These are phyloP conservation scores for Hyla sarda DNA, from an alignment of 2,113 vertebrate species.

Conservation along the genomic window DNA sequence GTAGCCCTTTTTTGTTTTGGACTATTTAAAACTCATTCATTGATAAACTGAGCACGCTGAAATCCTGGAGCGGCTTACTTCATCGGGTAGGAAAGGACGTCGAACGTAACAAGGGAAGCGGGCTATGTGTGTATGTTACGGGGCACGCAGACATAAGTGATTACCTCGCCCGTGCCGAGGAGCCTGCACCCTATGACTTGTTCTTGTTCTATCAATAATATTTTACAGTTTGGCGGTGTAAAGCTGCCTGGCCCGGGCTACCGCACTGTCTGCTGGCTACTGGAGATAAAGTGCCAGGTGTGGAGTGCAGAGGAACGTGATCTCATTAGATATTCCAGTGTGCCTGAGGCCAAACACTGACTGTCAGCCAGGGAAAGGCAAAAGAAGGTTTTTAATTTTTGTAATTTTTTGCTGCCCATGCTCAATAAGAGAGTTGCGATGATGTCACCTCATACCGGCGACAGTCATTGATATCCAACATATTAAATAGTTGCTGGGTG, in stretches of 20 bases:
- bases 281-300: slow-evolving; percentile 34
- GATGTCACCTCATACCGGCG: not conserved
- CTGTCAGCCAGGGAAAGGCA: slow-evolving; percentile 16
- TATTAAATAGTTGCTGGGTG: not conserved
- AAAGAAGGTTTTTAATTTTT: slow-evolving; percentile 25
- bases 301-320: slow-evolving; percentile 48
- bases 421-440: not conserved
- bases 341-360: not conserved
- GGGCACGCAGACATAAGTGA: slow-evolving; percentile 16
- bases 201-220: not conserved
- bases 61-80: slow-evolving; percentile 38
- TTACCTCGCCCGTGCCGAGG: not conserved
- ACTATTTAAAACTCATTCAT: slow-evolving; percentile 50
- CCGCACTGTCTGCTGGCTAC: slow-evolving; percentile 15
- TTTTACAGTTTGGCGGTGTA: slow-evolving; percentile 1
- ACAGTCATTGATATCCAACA: not conserved
- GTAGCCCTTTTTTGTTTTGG: slow-evolving; percentile 29
- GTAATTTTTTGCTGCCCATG: not conserved
- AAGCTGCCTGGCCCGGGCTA: slow-evolving; percentile 32
- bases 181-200: not conserved
- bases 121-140: slow-evolving; percentile 4
- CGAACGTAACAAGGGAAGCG: not conserved
- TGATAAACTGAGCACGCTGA: slow-evolving; percentile 40
- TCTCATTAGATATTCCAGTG: slow-evolving; percentile 45
- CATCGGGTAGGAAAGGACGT: slow-evolving; percentile 9